phyloP scores from a whole-genome alignment of 2,113 vertebrate genomes.

The Tyto alba region DNA sequence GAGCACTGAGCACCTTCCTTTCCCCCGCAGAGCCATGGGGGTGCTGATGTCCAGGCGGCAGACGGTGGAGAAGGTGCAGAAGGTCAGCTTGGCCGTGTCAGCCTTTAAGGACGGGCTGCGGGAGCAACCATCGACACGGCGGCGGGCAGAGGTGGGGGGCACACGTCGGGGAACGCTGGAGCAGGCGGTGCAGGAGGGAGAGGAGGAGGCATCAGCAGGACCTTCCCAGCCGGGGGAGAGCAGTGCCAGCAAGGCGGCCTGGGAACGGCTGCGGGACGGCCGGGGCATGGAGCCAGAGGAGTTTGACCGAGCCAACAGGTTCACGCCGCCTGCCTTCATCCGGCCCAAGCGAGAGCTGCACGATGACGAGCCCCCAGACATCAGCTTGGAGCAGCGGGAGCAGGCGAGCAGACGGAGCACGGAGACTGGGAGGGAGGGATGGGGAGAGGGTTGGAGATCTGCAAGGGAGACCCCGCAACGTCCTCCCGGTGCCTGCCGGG shows the following conservation, averaged over 20 bases:
- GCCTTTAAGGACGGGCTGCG: slow-evolving; percentile 90
- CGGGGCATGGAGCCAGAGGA: slow-evolving; percentile 94
- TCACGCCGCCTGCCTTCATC: slow-evolving; percentile 85
- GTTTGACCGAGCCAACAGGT: slow-evolving; percentile 82
- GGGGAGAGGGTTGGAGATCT: neutral
- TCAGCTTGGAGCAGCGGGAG: slow-evolving; percentile 82
- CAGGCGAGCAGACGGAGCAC: slow-evolving; percentile 67
- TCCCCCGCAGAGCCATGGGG: slow-evolving; percentile 81
- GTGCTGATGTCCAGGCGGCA: slow-evolving; percentile 97
- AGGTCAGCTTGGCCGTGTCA: slow-evolving; percentile 89
- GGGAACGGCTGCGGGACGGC: slow-evolving; percentile 90
- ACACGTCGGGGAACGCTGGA: slow-evolving; percentile 66
- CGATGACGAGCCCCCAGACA: slow-evolving; percentile 83
- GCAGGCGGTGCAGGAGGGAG: slow-evolving; percentile 63
- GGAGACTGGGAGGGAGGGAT: neutral
- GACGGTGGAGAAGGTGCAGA: slow-evolving; percentile 97
- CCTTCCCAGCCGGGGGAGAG: slow-evolving; percentile 66
- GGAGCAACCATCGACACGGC: slow-evolving; percentile 73
- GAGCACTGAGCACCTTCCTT: neutral
- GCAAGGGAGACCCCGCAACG: too few relatives aligned
- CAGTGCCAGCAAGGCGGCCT: slow-evolving; percentile 81
- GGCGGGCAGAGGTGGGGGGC: slow-evolving; percentile 38
- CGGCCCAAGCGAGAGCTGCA: slow-evolving; percentile 85
- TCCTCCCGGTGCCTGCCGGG: fast-evolving
- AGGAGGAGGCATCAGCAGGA: slow-evolving; percentile 64